A percentile compares a stretch with the other conserved stretches of the same genome.
These are phyloP conservation scores for Ormia ochracea DNA, from an alignment of 2,888 invertebrate species.

Conservation along the genomic window DNA sequence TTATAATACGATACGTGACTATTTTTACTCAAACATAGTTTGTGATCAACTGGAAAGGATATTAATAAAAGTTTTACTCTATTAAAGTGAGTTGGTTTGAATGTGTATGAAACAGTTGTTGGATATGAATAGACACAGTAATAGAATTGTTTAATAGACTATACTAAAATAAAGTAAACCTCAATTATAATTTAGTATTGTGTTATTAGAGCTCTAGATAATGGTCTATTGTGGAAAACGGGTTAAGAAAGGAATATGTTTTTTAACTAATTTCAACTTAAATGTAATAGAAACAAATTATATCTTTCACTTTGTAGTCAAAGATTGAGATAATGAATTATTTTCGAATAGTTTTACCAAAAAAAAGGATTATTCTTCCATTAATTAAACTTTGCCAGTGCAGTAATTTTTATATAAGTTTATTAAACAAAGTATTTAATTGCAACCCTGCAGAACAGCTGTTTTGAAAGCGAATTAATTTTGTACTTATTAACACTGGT, in stretches of 20 bases:
- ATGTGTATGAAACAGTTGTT: background rate
- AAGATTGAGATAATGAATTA: too few species aligned
- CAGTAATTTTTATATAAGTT: too few species aligned
- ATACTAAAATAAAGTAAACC: conserved; percentile 8
- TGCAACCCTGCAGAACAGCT: too few species aligned
- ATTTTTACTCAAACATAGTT: conserved; percentile 10
- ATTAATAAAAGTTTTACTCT: conserved; percentile 33
- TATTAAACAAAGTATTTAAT: too few species aligned
- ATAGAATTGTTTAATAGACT: conserved; percentile 33
- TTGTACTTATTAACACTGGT: too few species aligned
- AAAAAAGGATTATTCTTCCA: too few species aligned
- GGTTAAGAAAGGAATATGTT: background rate
- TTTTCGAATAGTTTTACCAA: too few species aligned
- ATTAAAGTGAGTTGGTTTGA: background rate
- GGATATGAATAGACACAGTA: background rate
- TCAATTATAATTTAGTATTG: conserved; percentile 21
- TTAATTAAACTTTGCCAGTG: too few species aligned
- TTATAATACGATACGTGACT: conserved; percentile 51
- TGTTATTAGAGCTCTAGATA: background rate
- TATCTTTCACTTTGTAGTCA: too few species aligned
- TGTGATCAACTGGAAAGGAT: conserved; percentile 39
- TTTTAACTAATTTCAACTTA: too few species aligned
- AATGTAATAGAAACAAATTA: too few species aligned
- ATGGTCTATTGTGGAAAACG: background rate
- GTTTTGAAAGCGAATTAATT: too few species aligned